Percentiles rank a stretch among this genome's conserved stretches.
Conservation (phyloP, 2,888 invertebrate species). For the Philaethria dido region DNA sequence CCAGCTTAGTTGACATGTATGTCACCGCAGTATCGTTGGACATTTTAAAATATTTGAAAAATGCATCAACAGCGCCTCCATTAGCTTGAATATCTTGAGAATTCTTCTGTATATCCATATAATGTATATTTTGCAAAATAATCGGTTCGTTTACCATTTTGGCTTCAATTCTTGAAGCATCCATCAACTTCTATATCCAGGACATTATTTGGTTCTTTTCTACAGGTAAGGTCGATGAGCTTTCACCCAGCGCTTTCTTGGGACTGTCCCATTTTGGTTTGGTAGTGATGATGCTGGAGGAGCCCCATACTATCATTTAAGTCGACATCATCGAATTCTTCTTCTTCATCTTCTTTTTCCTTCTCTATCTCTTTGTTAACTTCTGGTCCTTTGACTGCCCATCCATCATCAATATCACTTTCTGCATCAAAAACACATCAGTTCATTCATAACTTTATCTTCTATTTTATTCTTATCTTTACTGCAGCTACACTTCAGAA, state of each 20-base stretch:
- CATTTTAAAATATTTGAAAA: constrained; percentile 44
- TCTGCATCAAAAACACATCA: neutral
- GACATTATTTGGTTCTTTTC: constrained; percentile 24
- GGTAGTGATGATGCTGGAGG: constrained; percentile 34
- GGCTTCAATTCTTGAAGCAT: constrained; percentile 24
- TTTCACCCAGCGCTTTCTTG: constrained; percentile 22
- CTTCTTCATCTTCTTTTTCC: constrained; percentile 7
- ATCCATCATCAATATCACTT: neutral
- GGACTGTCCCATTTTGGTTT: constrained; percentile 25
- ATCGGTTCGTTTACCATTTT: constrained; percentile 9
- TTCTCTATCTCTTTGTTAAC: constrained; percentile 7
- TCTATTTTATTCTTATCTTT: constrained; percentile 4
- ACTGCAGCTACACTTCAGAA: constrained; percentile 51
- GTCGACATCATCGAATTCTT: neutral
- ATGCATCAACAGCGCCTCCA: constrained; percentile 42
- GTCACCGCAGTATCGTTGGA: constrained; percentile 31
- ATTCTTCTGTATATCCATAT: constrained; percentile 15
- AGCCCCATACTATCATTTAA: constrained; percentile 9
- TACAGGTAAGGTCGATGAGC: constrained; percentile 27
- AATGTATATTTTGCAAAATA: constrained; percentile 8
- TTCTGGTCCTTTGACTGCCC: neutral
- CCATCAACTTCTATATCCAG: constrained; percentile 43
- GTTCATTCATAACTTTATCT: neutral
- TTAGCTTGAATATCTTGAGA: neutral
- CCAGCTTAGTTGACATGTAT: constrained; percentile 30